Evolutionary conservation across 1,140 invertebrate genomes (phyloP).

Genomic region (Scaptomyza pallida): DNA sequence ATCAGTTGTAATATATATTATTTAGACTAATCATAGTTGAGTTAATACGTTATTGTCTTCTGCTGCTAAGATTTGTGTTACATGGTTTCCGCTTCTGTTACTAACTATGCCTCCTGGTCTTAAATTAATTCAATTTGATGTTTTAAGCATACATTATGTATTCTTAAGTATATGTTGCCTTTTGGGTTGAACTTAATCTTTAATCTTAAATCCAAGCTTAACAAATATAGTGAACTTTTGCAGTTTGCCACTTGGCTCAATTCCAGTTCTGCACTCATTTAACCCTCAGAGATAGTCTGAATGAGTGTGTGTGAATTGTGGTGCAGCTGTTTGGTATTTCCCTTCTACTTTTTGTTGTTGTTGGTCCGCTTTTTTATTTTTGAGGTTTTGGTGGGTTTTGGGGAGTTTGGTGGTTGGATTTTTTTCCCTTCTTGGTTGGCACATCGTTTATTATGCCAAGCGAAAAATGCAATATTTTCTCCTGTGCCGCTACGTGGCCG

Average conservation of each 20-base stretch:
- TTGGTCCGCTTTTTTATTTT: constrained; percentile 25
- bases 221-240: constrained; percentile 35
- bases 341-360: constrained; percentile 16
- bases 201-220: not conserved
- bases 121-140: no score
- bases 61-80: no score
- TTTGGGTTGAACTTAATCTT: no score
- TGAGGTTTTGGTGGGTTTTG: constrained; percentile 39
- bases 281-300: constrained; percentile 4
- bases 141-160: no score
- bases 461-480: constrained; percentile 82
- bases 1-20: no score
- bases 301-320: constrained; percentile 25
- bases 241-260: constrained; percentile 8
- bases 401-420: constrained; percentile 17
- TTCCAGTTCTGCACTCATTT: constrained; percentile 3
- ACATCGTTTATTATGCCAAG: constrained; percentile 81
- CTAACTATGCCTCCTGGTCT: no score
- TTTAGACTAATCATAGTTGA: no score
- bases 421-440: constrained; percentile 49
- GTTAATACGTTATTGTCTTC: no score
- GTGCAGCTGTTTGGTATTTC: constrained; percentile 65
- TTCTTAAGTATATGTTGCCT: no score
- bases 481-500: constrained; percentile 78
- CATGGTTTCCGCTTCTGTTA: no score